Evolutionary conservation across 2,113 vertebrate species (phyloP), one percentile per base, ranked within the genome.

Genomic region (Macheiramphus alcinus): DNA sequence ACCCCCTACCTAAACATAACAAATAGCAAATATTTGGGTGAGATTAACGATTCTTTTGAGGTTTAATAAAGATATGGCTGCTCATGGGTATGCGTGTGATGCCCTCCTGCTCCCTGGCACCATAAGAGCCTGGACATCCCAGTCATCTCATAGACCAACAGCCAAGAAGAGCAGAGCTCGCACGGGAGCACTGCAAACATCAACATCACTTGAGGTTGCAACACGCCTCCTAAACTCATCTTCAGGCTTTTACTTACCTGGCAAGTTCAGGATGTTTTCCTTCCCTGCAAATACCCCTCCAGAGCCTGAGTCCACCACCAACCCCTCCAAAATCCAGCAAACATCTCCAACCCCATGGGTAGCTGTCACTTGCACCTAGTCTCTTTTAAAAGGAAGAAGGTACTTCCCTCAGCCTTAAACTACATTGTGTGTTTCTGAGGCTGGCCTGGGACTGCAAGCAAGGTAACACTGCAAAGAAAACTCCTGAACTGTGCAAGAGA

Each of bases 21-120:
- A 88, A 97, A 92, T 9, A 78, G 45, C 42, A 72, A 81, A 81
- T 90, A 71, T n/a, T 86, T 87, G 45, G 62, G 81, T 83, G 50
- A 96, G 50, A 78, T 59, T 93, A 96, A 97, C 74, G 40, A 79
- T 67, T 50, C 89, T 53, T 94, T 73, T 7, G 2, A 85, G 31
- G 32, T 85, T 94, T 94, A 65, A 87, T 94, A 56, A 56, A 82
- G 38, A 72, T 83, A 45, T 81, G 29, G 13, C 32, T 89, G 19
- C 55, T 68, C 0, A 0, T 31, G 43, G 40, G 3, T 38, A 13
- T 19, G 10, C 1, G 0, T 32, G 9, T 26, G 32, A 61, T 62
- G 59, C 16, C 43, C 14, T 93, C 48, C 36, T 90, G 20, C 71
- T 92, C 53, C 16, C 48, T 73, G n/a, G 34, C 25, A 40, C 16